These are phyloP conservation scores for Clivina fossor DNA, from an alignment of 2,888 invertebrate genomes.

Conservation along the genomic window DNA sequence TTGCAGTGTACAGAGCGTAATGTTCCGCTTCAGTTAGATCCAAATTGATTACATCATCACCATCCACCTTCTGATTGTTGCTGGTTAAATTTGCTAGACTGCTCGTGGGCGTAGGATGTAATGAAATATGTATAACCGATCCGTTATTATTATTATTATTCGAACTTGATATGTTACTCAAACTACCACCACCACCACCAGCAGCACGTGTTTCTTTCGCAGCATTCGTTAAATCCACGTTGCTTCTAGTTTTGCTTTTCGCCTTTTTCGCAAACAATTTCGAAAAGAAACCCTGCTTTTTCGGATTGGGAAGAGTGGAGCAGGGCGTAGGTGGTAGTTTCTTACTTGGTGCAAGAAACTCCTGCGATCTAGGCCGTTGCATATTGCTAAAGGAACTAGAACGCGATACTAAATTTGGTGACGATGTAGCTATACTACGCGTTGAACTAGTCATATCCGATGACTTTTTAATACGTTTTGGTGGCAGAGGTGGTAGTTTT, in stretches of 20 bases:
- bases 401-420: conserved; percentile 43
- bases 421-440: conserved; percentile 40
- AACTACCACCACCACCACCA: conserved; percentile 23
- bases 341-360: conserved; percentile 56
- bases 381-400: conserved; percentile 46
- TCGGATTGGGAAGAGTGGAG: conserved; percentile 57
- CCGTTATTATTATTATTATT: conserved; percentile 28
- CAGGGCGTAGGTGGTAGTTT: conserved; percentile 58
- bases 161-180: conserved; percentile 29
- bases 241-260: conserved; percentile 49
- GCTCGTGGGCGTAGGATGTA: conserved; percentile 15
- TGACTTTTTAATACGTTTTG: conserved; percentile 71
- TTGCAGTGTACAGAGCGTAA: conserved; percentile 82
- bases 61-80: conserved; percentile 45
- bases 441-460: conserved; percentile 46
- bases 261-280: conserved; percentile 63
- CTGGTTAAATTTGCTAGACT: conserved; percentile 16
- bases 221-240: conserved; percentile 47
- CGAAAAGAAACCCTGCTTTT: conserved; percentile 65
- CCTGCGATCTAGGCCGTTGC: conserved; percentile 47
- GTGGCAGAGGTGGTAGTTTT: conserved; percentile 76
- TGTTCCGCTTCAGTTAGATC: conserved; percentile 86
- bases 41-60: conserved; percentile 55
- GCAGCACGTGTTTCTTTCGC: conserved; percentile 7
- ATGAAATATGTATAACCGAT: conserved; percentile 30